Evolutionary conservation across 53 echinoderm and acorn worm genomes (phyloP).

Genomic region (Stichopus horrens): DNA sequence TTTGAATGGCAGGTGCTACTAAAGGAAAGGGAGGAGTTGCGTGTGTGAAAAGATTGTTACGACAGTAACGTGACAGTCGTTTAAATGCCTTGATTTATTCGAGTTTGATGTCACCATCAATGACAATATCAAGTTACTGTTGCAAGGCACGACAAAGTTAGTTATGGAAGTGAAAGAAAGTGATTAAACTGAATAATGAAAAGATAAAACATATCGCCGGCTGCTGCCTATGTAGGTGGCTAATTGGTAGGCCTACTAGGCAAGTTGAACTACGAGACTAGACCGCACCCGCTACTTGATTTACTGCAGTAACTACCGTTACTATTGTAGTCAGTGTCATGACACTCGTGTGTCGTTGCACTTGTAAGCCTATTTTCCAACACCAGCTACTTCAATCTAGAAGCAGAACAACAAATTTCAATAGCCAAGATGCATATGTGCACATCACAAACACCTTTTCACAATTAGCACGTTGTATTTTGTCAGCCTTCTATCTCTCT

Average conservation of each 20-base stretch:
- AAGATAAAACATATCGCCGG: not conserved
- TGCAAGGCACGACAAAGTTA: not conserved
- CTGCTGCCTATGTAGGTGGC: too few species aligned
- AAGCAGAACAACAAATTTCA: too few species aligned
- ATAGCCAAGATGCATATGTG: too few species aligned
- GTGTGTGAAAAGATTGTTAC: constrained; percentile 39
- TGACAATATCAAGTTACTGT: constrained; percentile 30
- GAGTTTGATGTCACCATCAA: constrained; percentile 19
- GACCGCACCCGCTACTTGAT: not conserved
- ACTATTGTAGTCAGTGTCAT: too few species aligned
- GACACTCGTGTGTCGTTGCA: too few species aligned
- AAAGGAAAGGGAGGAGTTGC: constrained; percentile 62
- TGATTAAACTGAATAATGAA: not conserved
- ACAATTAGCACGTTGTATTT: too few species aligned
- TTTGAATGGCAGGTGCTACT: constrained; percentile 62
- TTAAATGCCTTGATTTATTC: constrained; percentile 38
- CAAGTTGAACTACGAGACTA: not conserved
- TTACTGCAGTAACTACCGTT: not conserved
- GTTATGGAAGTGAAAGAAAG: not conserved
- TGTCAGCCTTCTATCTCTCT: too few species aligned
- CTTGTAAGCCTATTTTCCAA: too few species aligned
- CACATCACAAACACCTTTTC: too few species aligned
- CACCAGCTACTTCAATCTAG: too few species aligned
- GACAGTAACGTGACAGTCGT: constrained; percentile 41
- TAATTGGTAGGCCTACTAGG: too few species aligned